Evolutionary conservation across 2,888 invertebrate species (phyloP).

Genomic region (Lepidocyrtoides sp.): DNA sequence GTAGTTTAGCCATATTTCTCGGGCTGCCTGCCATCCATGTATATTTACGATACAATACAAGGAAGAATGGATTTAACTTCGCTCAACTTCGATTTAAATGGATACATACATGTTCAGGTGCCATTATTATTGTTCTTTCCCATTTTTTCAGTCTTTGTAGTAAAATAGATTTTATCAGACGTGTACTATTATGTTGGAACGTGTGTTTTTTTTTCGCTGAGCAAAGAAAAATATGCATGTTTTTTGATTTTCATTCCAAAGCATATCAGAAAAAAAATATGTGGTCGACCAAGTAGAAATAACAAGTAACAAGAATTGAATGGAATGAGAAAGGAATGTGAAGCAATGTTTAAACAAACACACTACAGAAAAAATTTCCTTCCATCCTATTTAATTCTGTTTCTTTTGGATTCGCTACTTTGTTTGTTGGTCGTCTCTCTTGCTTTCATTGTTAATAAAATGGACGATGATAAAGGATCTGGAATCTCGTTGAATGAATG

Average conservation of each 20-base stretch:
- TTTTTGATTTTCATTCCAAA: background rate
- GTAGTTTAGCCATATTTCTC: background rate
- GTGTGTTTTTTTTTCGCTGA: too few species aligned
- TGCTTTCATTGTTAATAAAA: conserved; percentile 18
- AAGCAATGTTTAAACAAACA: background rate
- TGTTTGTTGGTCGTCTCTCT: conserved; percentile 1
- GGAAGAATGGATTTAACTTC: too few species aligned
- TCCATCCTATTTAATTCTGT: background rate
- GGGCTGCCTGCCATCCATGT: background rate
- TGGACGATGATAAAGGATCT: conserved; percentile 9
- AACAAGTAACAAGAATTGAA: too few species aligned
- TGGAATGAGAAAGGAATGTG: background rate
- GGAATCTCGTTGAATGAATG: background rate
- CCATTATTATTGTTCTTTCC: background rate
- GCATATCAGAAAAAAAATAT: too few species aligned
- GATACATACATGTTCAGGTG: background rate
- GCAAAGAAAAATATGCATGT: too few species aligned
- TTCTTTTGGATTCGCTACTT: background rate
- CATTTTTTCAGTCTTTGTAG: background rate
- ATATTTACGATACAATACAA: background rate
- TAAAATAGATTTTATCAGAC: background rate
- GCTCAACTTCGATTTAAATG: background rate
- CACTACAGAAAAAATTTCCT: background rate
- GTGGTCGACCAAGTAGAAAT: background rate
- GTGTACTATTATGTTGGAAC: background rate